Conservation (phyloP, 2,797 vertebrate species). For the Pangasius macronema region DNA sequence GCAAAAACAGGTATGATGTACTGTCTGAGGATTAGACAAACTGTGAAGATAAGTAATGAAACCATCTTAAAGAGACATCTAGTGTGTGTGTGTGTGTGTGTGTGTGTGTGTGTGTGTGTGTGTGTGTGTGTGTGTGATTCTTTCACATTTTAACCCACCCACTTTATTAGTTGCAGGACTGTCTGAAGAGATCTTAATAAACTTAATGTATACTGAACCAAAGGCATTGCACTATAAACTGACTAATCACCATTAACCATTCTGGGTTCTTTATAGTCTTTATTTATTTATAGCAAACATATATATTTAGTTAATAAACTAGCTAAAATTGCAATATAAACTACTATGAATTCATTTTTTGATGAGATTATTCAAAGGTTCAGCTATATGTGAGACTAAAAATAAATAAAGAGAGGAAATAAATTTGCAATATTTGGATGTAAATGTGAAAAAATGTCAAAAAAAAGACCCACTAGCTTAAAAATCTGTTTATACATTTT, state of each 20-base stretch:
- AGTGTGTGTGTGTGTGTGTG: constrained; percentile 1
- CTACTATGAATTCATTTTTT: neutral
- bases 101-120: neutral
- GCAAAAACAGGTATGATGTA: constrained; percentile 12
- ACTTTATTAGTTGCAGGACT: neutral
- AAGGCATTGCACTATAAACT: neutral
- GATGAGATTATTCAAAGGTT: neutral
- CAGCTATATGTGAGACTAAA: neutral
- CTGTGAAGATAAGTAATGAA: neutral
- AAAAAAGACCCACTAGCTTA: neutral
- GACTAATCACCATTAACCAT: neutral
- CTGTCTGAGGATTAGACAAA: neutral
- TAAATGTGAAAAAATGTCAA: too few species aligned
- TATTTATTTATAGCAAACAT: neutral
- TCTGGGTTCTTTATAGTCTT: neutral
- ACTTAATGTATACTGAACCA: neutral
- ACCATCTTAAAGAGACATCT: neutral
- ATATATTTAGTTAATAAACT: constrained; percentile 45
- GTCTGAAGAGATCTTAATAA: neutral
- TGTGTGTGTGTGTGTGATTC: neutral
- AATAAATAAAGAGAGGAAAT: neutral
- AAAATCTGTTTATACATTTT: neutral
- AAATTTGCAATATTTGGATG: neutral
- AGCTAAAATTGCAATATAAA: constrained; percentile 22
- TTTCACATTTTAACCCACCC: neutral